Percentiles rank a stretch among this genome's conserved stretches.
Evolutionary conservation across 2,888 invertebrate genomes (phyloP).

Genomic region (Zaprionus bogoriensis): DNA sequence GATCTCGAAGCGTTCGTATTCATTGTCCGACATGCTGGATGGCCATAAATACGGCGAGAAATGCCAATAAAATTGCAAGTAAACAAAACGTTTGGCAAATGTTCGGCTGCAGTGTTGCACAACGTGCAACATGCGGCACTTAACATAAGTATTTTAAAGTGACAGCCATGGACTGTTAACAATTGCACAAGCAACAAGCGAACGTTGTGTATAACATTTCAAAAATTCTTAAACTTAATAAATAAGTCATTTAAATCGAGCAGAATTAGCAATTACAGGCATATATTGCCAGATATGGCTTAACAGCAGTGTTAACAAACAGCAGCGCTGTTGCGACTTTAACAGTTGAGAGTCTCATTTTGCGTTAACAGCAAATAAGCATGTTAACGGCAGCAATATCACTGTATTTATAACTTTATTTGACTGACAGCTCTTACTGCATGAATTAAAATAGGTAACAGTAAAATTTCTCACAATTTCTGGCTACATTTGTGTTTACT

Average conservation of each 20-base stretch:
- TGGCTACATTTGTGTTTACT: too few species aligned
- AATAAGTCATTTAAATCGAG: too few species aligned
- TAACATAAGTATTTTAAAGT: not conserved
- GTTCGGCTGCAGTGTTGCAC: constrained; percentile 31
- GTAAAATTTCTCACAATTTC: too few species aligned
- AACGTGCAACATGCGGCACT: not conserved
- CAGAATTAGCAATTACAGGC: too few species aligned
- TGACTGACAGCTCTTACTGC: too few species aligned
- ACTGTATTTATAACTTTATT: too few species aligned
- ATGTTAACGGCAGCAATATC: not conserved
- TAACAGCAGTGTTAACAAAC: too few species aligned
- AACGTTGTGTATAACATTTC: too few species aligned
- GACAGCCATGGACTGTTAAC: not conserved
- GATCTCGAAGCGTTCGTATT: constrained; percentile 96
- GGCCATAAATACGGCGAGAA: not conserved
- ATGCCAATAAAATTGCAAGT: not conserved
- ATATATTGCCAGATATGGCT: too few species aligned
- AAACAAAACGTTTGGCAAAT: constrained; percentile 33
- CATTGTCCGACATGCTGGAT: constrained; percentile 83
- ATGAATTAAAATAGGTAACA: too few species aligned
- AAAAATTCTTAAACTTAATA: too few species aligned
- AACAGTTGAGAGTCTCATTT: not conserved
- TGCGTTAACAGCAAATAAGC: not conserved
- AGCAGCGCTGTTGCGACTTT: not conserved
- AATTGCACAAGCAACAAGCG: too few species aligned